Conservation (phyloP, 2,113 vertebrate species). For the Psephotus haematonotus region DNA sequence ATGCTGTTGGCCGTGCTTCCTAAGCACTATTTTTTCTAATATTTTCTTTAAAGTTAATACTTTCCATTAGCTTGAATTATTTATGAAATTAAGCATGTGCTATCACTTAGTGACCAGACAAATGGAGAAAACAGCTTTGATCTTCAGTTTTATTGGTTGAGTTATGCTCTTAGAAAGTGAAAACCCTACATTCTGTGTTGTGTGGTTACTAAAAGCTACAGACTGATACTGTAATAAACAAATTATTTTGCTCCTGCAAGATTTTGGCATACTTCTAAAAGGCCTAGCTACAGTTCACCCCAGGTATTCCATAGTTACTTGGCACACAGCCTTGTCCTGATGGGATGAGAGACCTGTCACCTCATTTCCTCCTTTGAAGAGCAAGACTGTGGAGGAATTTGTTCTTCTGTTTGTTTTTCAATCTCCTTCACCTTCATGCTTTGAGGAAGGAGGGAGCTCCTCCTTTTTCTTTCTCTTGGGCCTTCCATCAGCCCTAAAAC, state of each 20-base stretch:
- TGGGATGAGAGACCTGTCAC: not conserved
- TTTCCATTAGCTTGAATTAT: conserved; percentile 76
- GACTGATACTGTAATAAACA: conserved; percentile 16
- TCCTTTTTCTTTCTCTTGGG: not conserved
- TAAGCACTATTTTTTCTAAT: conserved; percentile 57
- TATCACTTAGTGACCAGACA: conserved; percentile 66
- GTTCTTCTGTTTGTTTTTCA: not conserved
- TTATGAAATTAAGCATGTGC: conserved; percentile 71
- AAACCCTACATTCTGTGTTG: conserved; percentile 55
- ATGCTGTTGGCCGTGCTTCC: conserved; percentile 24
- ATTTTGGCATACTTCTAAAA: conserved; percentile 27
- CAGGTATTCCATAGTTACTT: not conserved
- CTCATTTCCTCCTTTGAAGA: not conserved
- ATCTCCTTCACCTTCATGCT: not conserved
- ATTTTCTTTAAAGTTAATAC: conserved; percentile 75
- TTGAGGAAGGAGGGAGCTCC: not conserved
- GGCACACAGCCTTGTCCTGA: not conserved
- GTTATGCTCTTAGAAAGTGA: conserved; percentile 13
- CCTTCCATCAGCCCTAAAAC: not conserved
- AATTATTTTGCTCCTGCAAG: conserved; percentile 39
- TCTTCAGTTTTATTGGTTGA: conserved; percentile 55
- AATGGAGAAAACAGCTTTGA: conserved; percentile 64
- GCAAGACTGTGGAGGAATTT: not conserved
- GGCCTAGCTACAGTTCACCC: conserved; percentile 43
- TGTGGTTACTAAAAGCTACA: conserved; percentile 69